Evolutionary conservation across 2,888 invertebrate species (phyloP).

Genomic region (Melangyna quadrimaculata): DNA sequence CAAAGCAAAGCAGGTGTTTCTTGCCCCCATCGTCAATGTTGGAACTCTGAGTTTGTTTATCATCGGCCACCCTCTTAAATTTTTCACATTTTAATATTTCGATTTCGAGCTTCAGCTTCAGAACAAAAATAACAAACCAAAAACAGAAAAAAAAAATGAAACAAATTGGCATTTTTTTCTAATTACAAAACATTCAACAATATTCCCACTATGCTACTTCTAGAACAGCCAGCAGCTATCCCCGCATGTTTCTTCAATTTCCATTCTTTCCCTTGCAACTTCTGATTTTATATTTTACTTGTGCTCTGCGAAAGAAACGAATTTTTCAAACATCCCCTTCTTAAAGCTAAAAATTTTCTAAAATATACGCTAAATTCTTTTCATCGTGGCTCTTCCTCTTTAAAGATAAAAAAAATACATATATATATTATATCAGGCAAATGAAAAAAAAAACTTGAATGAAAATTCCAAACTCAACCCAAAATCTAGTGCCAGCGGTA

Average conservation of each 20-base stretch:
- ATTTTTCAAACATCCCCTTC: slow-evolving; percentile 61
- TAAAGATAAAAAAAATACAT: slow-evolving; percentile 43
- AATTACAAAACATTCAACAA: slow-evolving; percentile 71
- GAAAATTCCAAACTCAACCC: slow-evolving; percentile 69
- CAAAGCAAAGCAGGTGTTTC: slow-evolving; percentile 42
- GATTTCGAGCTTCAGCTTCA: slow-evolving; percentile 13
- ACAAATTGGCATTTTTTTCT: slow-evolving; percentile 56
- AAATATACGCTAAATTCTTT: slow-evolving; percentile 57
- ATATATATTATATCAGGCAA: slow-evolving; percentile 10
- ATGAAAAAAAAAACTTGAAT: slow-evolving; percentile 32
- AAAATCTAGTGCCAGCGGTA: slow-evolving; percentile 60
- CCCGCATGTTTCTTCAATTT: slow-evolving; percentile 15
- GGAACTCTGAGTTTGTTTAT: neutral
- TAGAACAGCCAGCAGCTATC: neutral
- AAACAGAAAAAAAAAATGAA: slow-evolving; percentile 19
- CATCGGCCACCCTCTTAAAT: neutral
- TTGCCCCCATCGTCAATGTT: neutral
- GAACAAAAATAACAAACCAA: neutral
- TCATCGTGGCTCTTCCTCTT: slow-evolving; percentile 31
- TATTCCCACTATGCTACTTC: slow-evolving; percentile 26
- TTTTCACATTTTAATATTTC: slow-evolving; percentile 34
- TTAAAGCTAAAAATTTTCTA: slow-evolving; percentile 65
- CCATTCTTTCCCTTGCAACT: slow-evolving; percentile 13
- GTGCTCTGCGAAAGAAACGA: slow-evolving; percentile 35
- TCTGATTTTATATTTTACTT: slow-evolving; percentile 22